phyloP scores from a whole-genome alignment of 92 coral and sea anemone genomes.

The Zoanthus sansibaricus region DNA sequence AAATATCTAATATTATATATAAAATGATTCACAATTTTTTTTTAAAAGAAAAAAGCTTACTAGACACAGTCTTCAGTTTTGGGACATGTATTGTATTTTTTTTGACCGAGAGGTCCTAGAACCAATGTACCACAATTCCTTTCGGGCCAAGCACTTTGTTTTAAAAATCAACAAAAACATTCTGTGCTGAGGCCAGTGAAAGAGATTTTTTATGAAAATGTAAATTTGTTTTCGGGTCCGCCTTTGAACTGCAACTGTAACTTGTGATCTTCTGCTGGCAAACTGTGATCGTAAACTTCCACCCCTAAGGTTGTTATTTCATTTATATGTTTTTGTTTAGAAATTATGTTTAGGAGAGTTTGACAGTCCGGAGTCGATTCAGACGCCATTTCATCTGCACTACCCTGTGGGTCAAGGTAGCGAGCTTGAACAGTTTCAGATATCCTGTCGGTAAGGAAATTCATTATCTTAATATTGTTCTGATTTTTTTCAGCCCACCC shows the following conservation, averaged over 20 bases:
- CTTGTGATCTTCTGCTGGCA: not conserved
- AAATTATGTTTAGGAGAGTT: not conserved
- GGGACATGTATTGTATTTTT: not conserved
- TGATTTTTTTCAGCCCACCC: not conserved
- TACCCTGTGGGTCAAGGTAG: not conserved
- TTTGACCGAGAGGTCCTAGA: conserved; percentile 29
- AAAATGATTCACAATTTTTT: too few relatives aligned
- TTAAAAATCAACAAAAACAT: conserved; percentile 37
- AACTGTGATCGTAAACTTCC: not conserved
- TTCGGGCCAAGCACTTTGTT: not conserved
- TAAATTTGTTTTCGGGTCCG: not conserved
- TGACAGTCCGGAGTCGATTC: not conserved
- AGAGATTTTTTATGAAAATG: not conserved
- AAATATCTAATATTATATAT: too few relatives aligned
- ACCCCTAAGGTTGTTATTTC: not conserved
- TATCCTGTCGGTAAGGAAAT: not conserved
- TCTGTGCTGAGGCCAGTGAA: conserved; percentile 7
- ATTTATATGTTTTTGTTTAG: not conserved
- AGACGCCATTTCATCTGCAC: not conserved
- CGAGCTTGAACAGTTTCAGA: not conserved
- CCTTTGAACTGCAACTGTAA: not conserved
- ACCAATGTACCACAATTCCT: conserved; percentile 17
- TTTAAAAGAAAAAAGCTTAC: not conserved
- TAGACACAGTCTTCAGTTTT: not conserved
- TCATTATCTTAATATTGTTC: not conserved